A percentile compares a stretch with the other conserved stretches of the same genome.
These are phyloP conservation scores for Halcyon chelicuti DNA, from an alignment of 2,797 vertebrate species.

Conservation along the genomic window DNA sequence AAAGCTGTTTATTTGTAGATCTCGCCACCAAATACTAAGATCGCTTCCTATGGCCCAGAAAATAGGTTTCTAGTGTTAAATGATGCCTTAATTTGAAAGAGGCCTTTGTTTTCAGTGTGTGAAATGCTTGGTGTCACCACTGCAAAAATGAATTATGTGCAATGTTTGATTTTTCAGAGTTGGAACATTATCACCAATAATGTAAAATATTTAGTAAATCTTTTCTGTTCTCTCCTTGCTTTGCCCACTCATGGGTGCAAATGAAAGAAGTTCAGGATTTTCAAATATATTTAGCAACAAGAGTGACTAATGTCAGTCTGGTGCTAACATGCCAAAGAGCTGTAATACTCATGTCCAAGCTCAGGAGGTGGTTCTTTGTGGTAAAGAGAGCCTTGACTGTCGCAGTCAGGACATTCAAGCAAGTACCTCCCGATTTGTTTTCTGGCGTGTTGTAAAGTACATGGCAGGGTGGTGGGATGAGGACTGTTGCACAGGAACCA, in stretches of 20 bases:
- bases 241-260: neutral
- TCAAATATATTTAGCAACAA: neutral
- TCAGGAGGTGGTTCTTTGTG: neutral
- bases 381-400: neutral
- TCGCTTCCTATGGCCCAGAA: neutral
- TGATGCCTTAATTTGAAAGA: neutral
- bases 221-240: neutral
- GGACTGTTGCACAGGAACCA: rapidly evolving
- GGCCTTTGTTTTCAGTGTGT: neutral
- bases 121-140: neutral
- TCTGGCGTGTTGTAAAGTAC: neutral
- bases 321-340: neutral
- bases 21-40: rapidly evolving
- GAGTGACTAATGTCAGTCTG: neutral
- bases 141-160: neutral
- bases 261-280: neutral
- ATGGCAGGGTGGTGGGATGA: neutral
- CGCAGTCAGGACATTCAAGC: neutral
- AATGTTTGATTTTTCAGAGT: neutral
- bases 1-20: neutral
- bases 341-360: neutral
- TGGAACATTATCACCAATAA: neutral
- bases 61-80: neutral
- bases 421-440: neutral
- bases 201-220: neutral